Evolutionary conservation across 1,140 invertebrate species (phyloP).

Genomic region (Helicoverpa zea): DNA sequence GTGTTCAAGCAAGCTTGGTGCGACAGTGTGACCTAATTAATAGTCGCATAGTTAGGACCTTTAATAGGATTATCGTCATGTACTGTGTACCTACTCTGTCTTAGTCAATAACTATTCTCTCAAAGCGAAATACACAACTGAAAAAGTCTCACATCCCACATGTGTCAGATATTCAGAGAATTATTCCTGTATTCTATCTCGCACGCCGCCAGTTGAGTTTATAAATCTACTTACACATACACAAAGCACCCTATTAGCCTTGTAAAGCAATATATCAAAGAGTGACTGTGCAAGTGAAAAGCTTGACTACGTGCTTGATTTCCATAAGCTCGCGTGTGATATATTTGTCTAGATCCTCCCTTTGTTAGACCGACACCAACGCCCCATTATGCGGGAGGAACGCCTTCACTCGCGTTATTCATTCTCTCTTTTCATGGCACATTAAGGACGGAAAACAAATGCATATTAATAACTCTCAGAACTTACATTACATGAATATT

Average conservation of each 20-base stretch:
- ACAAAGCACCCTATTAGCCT: conserved; percentile 23
- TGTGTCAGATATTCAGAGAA: too few species aligned
- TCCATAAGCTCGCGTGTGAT: conserved; percentile 65
- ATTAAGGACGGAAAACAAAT: not conserved
- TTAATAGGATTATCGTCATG: too few species aligned
- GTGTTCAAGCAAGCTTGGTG: too few species aligned
- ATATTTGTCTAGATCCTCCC: conserved; percentile 67
- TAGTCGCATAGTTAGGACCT: too few species aligned
- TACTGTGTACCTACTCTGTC: too few species aligned
- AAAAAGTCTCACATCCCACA: too few species aligned
- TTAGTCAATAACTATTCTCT: too few species aligned
- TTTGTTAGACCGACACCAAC: conserved; percentile 63
- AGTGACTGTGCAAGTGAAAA: conserved; percentile 54
- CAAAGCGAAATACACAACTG: too few species aligned
- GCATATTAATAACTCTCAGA: not conserved
- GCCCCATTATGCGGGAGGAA: conserved; percentile 59
- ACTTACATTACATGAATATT: not conserved
- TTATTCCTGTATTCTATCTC: too few species aligned
- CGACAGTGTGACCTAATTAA: too few species aligned
- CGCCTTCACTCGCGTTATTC: conserved; percentile 26
- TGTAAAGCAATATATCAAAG: conserved; percentile 25
- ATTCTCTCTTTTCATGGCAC: not conserved
- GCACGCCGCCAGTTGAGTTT: not conserved
- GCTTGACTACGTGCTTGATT: conserved; percentile 60
- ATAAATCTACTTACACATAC: conserved; percentile 2